Evolutionary conservation across 2,888 invertebrate species (phyloP).

Genomic region (Nasonovia ribisnigri): DNA sequence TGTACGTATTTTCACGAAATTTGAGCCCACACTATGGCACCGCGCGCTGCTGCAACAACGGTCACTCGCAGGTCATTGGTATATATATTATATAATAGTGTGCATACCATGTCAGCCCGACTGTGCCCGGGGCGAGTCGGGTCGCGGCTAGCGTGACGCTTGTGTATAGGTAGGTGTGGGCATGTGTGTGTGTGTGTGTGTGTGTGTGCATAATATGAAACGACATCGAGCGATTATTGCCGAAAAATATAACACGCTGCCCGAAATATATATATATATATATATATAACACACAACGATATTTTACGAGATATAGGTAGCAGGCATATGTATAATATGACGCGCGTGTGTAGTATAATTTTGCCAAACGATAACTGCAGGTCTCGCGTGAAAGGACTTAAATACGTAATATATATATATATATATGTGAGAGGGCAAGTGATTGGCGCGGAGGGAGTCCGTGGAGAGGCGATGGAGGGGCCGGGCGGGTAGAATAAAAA

Average conservation of each 20-base stretch:
- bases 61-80: neutral
- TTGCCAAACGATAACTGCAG: neutral
- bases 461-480: neutral
- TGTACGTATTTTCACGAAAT: neutral
- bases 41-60: too few species aligned
- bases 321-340: neutral
- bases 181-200: neutral
- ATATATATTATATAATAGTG: neutral
- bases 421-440: neutral
- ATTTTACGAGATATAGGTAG: neutral
- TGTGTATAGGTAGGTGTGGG: neutral
- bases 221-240: slow-evolving; percentile 16
- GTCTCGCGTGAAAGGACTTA: slow-evolving; percentile 36
- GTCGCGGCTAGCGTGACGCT: slow-evolving; percentile 12
- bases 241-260: neutral
- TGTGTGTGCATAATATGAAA: neutral
- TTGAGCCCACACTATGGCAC: neutral
- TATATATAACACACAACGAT: neutral
- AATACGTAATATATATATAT: neutral
- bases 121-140: neutral
- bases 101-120: neutral
- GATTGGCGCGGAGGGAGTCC: neutral
- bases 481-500: neutral
- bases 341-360: slow-evolving; percentile 11
- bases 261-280: neutral